Evolutionary conservation across 37 sponge, comb jelly and placozoan genomes (phyloP).

Genomic region (Chondrosia reniformis): DNA sequence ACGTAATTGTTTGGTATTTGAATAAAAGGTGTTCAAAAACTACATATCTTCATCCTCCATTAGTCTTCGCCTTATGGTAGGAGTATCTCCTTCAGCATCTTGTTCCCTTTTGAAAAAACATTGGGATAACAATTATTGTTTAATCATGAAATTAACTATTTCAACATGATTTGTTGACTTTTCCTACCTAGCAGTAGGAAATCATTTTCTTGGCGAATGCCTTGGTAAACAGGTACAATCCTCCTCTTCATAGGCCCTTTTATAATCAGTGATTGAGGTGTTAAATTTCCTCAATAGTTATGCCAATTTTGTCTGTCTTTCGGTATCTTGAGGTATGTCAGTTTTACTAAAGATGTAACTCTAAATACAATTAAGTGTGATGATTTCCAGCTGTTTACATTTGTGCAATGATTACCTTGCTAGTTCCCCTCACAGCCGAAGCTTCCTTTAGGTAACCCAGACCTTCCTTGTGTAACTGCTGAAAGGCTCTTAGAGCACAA

Average conservation of each 20-base stretch:
- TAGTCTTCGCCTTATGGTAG: too few species aligned
- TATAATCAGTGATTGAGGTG: neutral
- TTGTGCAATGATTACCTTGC: neutral
- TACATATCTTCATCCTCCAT: too few species aligned
- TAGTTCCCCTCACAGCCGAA: neutral
- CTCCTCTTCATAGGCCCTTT: neutral
- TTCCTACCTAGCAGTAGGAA: too few species aligned
- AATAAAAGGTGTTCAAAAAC: too few species aligned
- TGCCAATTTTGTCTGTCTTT: constrained; percentile 2
- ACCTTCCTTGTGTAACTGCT: neutral
- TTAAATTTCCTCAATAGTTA: neutral
- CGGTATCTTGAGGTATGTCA: neutral
- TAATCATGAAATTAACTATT: too few species aligned
- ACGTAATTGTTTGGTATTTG: too few species aligned
- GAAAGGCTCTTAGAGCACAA: neutral
- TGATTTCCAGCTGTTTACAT: neutral
- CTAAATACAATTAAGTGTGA: neutral
- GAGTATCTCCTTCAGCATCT: too few species aligned
- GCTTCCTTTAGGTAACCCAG: neutral
- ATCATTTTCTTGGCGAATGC: too few species aligned
- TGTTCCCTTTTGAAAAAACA: too few species aligned
- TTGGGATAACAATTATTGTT: too few species aligned
- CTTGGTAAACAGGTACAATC: too few species aligned
- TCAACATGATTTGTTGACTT: too few species aligned
- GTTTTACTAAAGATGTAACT: neutral